Evolutionary conservation across 2,888 invertebrate genomes (phyloP).

Genomic region (Thereva nobilitata): DNA sequence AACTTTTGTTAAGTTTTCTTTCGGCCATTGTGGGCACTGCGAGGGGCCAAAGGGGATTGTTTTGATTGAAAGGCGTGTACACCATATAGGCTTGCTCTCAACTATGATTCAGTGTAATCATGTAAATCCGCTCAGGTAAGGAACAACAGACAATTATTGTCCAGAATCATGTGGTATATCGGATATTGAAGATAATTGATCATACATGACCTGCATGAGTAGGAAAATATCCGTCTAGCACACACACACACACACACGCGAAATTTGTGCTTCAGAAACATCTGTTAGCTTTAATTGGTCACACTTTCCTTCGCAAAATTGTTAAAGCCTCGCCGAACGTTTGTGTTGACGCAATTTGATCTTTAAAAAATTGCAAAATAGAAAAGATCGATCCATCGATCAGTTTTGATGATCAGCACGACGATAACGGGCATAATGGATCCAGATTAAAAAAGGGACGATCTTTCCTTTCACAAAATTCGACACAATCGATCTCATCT

Average conservation of each 20-base stretch:
- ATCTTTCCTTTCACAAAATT: constrained; percentile 17
- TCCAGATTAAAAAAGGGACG: constrained; percentile 18
- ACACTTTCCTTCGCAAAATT: constrained; percentile 15
- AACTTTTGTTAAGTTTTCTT: constrained; percentile 3
- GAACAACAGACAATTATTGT: not conserved
- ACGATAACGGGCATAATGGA: constrained; percentile 25
- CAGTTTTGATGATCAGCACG: constrained; percentile 27
- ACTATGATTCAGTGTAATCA: constrained; percentile 19
- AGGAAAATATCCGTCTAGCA: too few species aligned
- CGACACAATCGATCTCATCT: constrained; percentile 30
- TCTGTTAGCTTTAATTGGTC: constrained; percentile 32
- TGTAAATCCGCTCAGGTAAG: constrained; percentile 6
- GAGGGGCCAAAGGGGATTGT: constrained; percentile 17
- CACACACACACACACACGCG: too few species aligned
- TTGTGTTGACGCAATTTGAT: constrained; percentile 27
- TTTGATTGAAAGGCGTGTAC: constrained; percentile 26
- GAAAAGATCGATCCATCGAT: constrained; percentile 26
- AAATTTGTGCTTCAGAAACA: constrained; percentile 5
- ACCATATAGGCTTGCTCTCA: not conserved
- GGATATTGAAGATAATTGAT: constrained; percentile 22
- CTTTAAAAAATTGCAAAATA: constrained; percentile 16
- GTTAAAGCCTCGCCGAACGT: constrained; percentile 15
- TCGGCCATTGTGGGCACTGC: constrained; percentile 14
- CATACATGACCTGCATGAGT: constrained; percentile 8
- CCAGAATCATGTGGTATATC: constrained; percentile 26